Base-by-base conservation (phyloP, 2,113 vertebrate genomes). In the Pteronura brasiliensis region DNA sequence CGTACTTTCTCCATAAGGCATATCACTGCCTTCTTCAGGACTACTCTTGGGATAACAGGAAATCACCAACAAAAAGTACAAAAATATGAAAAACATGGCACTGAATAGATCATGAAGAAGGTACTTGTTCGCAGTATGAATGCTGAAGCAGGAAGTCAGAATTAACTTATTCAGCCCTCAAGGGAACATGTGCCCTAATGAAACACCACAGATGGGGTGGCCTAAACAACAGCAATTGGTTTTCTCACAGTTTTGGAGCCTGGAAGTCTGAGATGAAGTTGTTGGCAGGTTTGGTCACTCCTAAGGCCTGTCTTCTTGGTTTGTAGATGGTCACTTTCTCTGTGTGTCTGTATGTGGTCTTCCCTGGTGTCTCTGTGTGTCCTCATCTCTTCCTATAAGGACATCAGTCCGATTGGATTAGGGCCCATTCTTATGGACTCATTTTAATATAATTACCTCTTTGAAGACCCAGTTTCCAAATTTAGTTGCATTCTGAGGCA, bases 401-500 rank as follows among this genome's bases (percentile, higher is more conserved):
- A 81, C 15, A n/a, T n/a, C 31, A 2, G 34, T 61, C 52, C 72
- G 39, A 47, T 23, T 74, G 55, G 55, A 52, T 52, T 52, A 86
- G n/a, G 20, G 29, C 27, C 49, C 52, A 49, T 23, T 65, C 72
- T 15, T 20, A 57, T 4, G 39, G 52, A 34, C 27, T 86, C 63
- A 29, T 84, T 76, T 89, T 84, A 36, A 59, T 27, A 65, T 67
- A 47, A 29, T n/a, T 55, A 55, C 17, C 12, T n/a, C 80, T 47
- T 49, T 36, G 67, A 76, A 95, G 44, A 36, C 49, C 47, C 36
- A 25, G 1, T 59, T 39, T 91, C 47, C 81, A 94, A 94, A 36
- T 23, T 67, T 15, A 85, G 76, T 87, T 67, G 55, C 57, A 23
- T 55, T 72, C 74, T 42, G 74, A 72, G 65, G 67, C 25, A 27